A percentile compares a stretch with the other conserved stretches of the same genome.
phyloP scores from a whole-genome alignment of 2,888 invertebrate species.

The Drosophila robusta region DNA sequence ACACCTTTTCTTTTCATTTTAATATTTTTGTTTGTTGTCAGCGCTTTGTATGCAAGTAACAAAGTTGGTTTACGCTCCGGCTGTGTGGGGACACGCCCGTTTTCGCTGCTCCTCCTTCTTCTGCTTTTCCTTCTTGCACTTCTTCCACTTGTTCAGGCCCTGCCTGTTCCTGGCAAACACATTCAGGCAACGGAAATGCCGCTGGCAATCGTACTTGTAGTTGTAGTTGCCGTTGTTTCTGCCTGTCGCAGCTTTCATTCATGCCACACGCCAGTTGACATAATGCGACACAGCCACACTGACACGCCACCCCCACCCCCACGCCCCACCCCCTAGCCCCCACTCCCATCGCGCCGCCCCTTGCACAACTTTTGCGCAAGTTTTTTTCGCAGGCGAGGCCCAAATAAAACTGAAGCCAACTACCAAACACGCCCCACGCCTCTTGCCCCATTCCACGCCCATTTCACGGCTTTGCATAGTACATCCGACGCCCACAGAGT shows the following conservation, averaged over 20 bases:
- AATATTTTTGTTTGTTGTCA: conserved; percentile 31
- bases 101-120: background rate
- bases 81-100: conserved; percentile 30
- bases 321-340: background rate
- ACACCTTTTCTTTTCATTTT: conserved; percentile 10
- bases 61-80: conserved; percentile 20
- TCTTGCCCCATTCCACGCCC: background rate
- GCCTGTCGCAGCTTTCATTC: conserved; percentile 69
- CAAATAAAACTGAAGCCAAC: conserved; percentile 33
- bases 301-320: conserved; percentile 13
- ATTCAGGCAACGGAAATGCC: conserved; percentile 44
- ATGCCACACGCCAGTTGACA: conserved; percentile 73
- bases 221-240: conserved; percentile 42
- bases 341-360: background rate
- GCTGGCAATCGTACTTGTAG: conserved; percentile 32
- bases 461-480: conserved; percentile 15
- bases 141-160: conserved; percentile 15
- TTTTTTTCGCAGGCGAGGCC: conserved; percentile 16
- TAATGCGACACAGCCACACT: conserved; percentile 62
- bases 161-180: conserved; percentile 36
- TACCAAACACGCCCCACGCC: conserved; percentile 6
- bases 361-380: conserved; percentile 32
- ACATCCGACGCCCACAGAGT: conserved; percentile 10
- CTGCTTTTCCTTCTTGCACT: conserved; percentile 1
- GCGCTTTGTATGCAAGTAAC: conserved; percentile 28